Percentiles rank a stretch among this genome's conserved stretches.
These are phyloP conservation scores for Poeciliopsis gracilis DNA, from an alignment of 2,797 vertebrate species.

Conservation along the genomic window DNA sequence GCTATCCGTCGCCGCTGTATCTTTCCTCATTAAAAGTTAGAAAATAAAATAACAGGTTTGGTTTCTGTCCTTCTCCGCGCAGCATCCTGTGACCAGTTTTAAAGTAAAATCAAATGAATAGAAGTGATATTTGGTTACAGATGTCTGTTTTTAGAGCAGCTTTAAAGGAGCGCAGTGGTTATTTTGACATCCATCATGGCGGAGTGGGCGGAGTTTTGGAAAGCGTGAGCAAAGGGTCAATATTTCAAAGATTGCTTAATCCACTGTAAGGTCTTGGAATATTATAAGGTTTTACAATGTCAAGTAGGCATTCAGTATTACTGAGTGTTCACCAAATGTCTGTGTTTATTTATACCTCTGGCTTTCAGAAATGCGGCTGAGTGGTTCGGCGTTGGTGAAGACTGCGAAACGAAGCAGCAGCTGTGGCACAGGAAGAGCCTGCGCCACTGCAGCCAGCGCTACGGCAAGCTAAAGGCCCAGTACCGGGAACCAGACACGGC, in stretches of 20 bases:
- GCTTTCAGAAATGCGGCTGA: constrained; percentile 86
- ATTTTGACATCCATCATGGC: too few species aligned
- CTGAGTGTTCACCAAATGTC: neutral
- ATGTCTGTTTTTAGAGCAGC: too few species aligned
- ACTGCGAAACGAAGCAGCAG: constrained; percentile 90
- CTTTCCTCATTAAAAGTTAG: too few species aligned
- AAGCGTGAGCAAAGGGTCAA: neutral
- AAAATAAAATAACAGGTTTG: too few species aligned
- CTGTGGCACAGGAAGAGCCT: constrained; percentile 96
- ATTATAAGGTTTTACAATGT: neutral
- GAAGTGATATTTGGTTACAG: too few species aligned
- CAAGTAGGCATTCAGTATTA: neutral
- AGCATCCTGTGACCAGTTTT: too few species aligned
- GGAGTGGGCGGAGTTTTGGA: neutral
- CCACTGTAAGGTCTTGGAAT: neutral
- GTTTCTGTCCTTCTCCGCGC: too few species aligned
- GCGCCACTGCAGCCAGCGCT: constrained; percentile 95
- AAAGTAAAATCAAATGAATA: too few species aligned
- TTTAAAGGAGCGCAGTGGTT: too few species aligned
- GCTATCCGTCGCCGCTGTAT: too few species aligned
- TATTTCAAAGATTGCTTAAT: neutral
- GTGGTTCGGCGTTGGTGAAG: constrained; percentile 93
- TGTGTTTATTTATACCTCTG: neutral
- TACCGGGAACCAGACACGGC: constrained; percentile 87
- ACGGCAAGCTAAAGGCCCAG: constrained; percentile 92